phyloP scores from a whole-genome alignment of 2,113 vertebrate species.

The Axis porcinus region DNA sequence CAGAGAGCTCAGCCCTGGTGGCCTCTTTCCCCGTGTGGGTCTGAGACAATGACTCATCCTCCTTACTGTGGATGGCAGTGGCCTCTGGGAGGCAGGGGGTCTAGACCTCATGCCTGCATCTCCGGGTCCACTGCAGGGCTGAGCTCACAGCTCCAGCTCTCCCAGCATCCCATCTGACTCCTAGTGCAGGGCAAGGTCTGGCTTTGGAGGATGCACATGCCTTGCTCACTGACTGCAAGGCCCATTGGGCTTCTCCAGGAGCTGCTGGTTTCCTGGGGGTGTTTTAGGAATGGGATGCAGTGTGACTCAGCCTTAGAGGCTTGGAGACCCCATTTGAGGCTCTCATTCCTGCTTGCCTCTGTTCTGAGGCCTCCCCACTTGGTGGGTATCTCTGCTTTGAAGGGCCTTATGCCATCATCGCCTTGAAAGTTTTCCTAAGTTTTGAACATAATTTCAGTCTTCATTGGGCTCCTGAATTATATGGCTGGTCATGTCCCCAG shows the following conservation, averaged over 20 bases:
- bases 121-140: neutral
- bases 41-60: neutral
- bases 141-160: neutral
- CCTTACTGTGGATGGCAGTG: neutral
- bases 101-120: neutral
- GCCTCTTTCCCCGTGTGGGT: neutral
- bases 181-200: neutral
- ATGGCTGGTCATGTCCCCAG: neutral
- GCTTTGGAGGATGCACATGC: fast-evolving
- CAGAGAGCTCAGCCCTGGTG: neutral
- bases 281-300: neutral
- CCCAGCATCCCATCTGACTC: fast-evolving
- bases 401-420: neutral
- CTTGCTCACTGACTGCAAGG: neutral
- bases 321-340: fast-evolving
- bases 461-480: neutral
- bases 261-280: neutral
- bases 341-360: too few relatives aligned
- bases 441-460: neutral
- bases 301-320: neutral
- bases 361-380: neutral
- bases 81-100: neutral
- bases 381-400: neutral
- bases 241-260: neutral
- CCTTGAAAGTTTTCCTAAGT: neutral